Conservation (phyloP, 2,113 vertebrate genomes). For the Anolis sagrei region DNA sequence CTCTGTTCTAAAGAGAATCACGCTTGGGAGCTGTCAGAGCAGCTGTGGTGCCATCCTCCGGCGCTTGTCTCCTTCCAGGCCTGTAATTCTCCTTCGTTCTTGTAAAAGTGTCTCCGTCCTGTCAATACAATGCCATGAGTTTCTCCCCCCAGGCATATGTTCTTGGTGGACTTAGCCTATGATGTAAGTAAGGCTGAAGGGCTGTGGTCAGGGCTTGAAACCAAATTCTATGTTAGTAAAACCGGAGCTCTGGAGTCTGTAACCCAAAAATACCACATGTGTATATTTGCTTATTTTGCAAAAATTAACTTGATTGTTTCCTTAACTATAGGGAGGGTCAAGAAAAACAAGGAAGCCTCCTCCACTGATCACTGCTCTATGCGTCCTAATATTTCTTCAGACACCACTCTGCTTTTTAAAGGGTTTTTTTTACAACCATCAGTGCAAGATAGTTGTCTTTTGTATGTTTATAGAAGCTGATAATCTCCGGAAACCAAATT, state of each 20-base stretch:
- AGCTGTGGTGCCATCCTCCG: fast-evolving
- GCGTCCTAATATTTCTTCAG: not conserved
- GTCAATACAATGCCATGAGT: slow-evolving; percentile 8
- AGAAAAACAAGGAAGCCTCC: too few species aligned
- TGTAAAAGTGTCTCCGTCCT: not conserved
- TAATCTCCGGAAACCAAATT: not conserved
- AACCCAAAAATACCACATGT: not conserved
- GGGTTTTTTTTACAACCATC: not conserved
- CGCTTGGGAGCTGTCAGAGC: not conserved
- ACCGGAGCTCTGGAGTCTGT: not conserved
- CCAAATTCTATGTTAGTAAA: not conserved
- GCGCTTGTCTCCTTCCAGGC: not conserved
- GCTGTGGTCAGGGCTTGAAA: not conserved
- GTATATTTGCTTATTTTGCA: not conserved
- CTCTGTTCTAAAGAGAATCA: not conserved
- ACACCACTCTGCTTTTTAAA: not conserved
- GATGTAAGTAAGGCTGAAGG: not conserved
- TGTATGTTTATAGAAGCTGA: not conserved
- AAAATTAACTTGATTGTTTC: not conserved
- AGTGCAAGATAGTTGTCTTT: not conserved
- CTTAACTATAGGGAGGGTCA: not conserved
- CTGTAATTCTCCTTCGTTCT: not conserved
- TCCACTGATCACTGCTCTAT: too few species aligned
- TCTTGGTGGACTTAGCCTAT: not conserved
- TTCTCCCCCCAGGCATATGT: not conserved